A percentile compares a stretch with the other conserved stretches of the same genome.
Evolutionary conservation across 2,797 vertebrate genomes (phyloP).

Genomic region (Poliocrania exsul): DNA sequence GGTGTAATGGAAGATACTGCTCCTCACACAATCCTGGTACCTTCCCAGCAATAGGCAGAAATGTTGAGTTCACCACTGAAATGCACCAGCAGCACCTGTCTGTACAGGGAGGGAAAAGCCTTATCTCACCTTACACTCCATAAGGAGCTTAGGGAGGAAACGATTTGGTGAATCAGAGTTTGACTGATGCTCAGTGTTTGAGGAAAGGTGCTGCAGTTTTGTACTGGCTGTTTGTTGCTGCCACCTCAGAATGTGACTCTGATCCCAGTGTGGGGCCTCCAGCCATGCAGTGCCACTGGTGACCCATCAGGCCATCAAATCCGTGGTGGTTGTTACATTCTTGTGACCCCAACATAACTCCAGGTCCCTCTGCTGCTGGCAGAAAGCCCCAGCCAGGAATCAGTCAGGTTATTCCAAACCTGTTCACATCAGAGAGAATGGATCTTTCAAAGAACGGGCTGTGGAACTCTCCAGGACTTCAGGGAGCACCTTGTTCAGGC

Average conservation of each 20-base stretch:
- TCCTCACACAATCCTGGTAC: neutral
- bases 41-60: neutral
- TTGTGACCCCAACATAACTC: rapidly evolving
- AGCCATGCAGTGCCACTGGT: neutral
- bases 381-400: neutral
- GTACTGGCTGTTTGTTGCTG: neutral
- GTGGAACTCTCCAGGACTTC: neutral
- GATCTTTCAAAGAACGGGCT: neutral
- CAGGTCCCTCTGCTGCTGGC: neutral
- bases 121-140: neutral
- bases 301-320: rapidly evolving
- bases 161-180: neutral
- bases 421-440: rapidly evolving
- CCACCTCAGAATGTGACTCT: neutral
- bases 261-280: rapidly evolving
- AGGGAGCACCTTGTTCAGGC: neutral
- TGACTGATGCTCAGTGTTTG: neutral
- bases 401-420: too few relatives aligned
- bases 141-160: neutral
- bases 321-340: rapidly evolving
- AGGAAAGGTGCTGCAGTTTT: neutral
- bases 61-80: neutral
- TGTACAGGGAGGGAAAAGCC: rapidly evolving
- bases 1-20: neutral
- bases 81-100: neutral